These are phyloP conservation scores for Echinops telfairi DNA, from an alignment of 2,113 vertebrate genomes.

Conservation along the genomic window DNA sequence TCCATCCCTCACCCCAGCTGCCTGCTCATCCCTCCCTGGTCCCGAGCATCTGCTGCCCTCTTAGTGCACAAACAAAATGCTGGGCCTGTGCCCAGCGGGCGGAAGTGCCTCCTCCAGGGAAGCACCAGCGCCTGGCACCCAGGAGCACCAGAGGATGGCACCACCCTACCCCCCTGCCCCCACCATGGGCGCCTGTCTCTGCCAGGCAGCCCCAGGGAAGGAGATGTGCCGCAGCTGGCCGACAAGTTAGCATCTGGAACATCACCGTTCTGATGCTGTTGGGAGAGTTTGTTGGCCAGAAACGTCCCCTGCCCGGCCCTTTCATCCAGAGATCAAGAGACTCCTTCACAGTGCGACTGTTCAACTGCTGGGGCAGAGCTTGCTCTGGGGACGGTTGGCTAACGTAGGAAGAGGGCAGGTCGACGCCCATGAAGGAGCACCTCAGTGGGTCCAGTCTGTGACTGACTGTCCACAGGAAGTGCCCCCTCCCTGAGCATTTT, in stretches of 20 bases:
- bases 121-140: not conserved
- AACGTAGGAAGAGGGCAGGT: not conserved
- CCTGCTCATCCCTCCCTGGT: too few species aligned
- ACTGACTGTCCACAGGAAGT: not conserved
- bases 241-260: slow-evolving; percentile 45
- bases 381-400: not conserved
- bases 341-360: not conserved
- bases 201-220: slow-evolving; percentile 13
- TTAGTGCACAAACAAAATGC: fast-evolving
- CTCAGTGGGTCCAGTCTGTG: fast-evolving
- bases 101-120: not conserved
- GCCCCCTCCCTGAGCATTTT: not conserved
- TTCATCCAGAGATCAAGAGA: slow-evolving; percentile 46
- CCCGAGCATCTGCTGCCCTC: not conserved
- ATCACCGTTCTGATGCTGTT: not conserved
- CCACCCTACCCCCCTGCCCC: not conserved
- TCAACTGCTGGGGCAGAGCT: not conserved
- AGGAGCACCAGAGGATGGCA: fast-evolving
- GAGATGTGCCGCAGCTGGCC: not conserved
- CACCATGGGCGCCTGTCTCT: not conserved
- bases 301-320: not conserved
- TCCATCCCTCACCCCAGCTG: not conserved
- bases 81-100: not conserved
- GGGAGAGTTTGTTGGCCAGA: not conserved
- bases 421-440: fast-evolving